Evolutionary conservation across 2,888 invertebrate genomes (phyloP), one percentile per base, ranked within the genome.

Genomic region (Formica aserva): DNA sequence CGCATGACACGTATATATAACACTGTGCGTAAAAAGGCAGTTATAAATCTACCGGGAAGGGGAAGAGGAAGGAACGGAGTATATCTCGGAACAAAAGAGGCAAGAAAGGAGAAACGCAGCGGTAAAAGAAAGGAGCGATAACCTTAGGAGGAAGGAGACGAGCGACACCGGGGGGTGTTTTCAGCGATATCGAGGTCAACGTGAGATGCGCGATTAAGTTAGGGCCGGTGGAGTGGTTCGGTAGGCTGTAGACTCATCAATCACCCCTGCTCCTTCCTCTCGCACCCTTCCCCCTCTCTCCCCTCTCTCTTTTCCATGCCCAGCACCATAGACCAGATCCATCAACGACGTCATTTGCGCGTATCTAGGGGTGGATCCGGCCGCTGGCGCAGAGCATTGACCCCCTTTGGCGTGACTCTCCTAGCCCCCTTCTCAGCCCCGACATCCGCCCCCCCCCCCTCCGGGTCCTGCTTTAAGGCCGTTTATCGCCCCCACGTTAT

Each of bases 291-390:
- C 65, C 26, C 13, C 48, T 11, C 65, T 35, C 66, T 0, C 66
- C 48, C n/a, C n/a, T 84, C 86, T 71, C 65, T 65, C 65, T 72
- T 72, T 82, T 57, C 71, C 78, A 71, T 71, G 35, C 71, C 45
- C 35, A 13, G 18, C 72, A 72, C 52, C 80, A 85, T 87, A 88
- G 88, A 85, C 89, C 89, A 90, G 91, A 94, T 93, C 92, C 91
- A 93, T 93, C 93, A 92, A 89, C 92, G 90, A 89, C 92, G 93
- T 93, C 92, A 92, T 93, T 93, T 93, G 93, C 94, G 92, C 88
- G 91, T 89, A 92, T 91, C 92, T 89, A 89, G 90, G 91, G 91
- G 91, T 89, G 89, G 89, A 88, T 89, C 87, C 87, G 82, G 63
- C 81, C 86, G 85, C 71, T 78, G 87, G 78, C 83, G 55, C 87